Conservation (phyloP, 1,140 invertebrate genomes). For the Lysiphlebus fabarum region DNA sequence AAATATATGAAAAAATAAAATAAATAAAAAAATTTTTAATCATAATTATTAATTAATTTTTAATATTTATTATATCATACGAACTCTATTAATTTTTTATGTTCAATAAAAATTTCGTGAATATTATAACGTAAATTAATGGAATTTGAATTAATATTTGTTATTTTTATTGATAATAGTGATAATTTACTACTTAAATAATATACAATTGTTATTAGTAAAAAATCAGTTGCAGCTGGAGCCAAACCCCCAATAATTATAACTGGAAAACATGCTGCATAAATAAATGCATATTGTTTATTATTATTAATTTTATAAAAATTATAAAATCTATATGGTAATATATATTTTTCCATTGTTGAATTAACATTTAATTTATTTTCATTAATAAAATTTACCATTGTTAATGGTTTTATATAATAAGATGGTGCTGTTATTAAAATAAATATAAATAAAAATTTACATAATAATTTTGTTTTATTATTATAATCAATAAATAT, state of each 20-base stretch:
- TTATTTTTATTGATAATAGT: constrained; percentile 37
- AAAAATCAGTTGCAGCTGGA: no score
- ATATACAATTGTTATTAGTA: constrained; percentile 30
- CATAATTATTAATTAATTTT: background rate
- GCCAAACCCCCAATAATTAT: no score
- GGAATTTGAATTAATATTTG: constrained; percentile 26
- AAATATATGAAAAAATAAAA: background rate
- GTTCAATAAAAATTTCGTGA: constrained; percentile 29
- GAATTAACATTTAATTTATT: background rate
- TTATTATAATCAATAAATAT: background rate
- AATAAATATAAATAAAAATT: no score
- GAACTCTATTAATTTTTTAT: constrained; percentile 39
- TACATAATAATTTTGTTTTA: background rate
- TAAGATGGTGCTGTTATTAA: no score
- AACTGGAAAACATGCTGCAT: no score
- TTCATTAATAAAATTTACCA: background rate
- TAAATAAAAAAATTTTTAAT: background rate
- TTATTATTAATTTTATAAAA: no score
- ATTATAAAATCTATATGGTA: no score
- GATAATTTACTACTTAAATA: constrained; percentile 44
- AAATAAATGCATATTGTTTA: no score
- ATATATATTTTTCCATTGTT: no score
- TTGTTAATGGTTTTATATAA: background rate
- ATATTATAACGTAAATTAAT: constrained; percentile 27
- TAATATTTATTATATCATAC: background rate